Evolutionary conservation across 2,888 invertebrate species (phyloP), one percentile per base, ranked within the genome.

Genomic region (Microctonus hyperodae): DNA sequence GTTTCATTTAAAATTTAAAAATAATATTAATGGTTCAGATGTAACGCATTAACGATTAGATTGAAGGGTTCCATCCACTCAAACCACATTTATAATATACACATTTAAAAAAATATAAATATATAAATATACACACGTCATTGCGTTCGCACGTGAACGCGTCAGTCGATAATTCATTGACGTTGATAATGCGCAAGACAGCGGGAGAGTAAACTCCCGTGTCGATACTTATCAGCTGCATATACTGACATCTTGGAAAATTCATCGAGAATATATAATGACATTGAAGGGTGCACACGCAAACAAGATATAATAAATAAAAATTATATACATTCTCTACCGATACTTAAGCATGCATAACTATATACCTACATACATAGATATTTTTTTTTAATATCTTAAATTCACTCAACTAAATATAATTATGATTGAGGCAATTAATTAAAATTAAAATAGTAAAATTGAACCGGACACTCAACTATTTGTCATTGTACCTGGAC

Each of bases 21-120:
- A 76, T 75, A 73, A 78, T 76, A 80, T 78, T 78, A 76, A 78
- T 76, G 74, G 72, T 69, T 68, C 13, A 33, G 44, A 10, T 13
- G 31, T n/a, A 22, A 28, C 31, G n/a, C n/a, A 48, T 60, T 60
- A 60, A 50, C 33, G 56, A 56, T 20, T 28, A 11, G n/a, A 20
- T n/a, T 37, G 40, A 60, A 50, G 60, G 28, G 31, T 28, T 11
- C 11, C 48, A 48, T 28, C 16, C 16, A 13, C 50, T 6, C 2
- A 25, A 3, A 51, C 51, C 28, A 51, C 16, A 16, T 44, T 16
- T 16, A 20, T 44, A n/a, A 44, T 20, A 44, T 16, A 6, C 7
- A n/a, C 7, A n/a, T n/a, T 16, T n/a, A 44, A 6, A 6, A 16
- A n/a, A 16, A n/a, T n/a, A 44, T n/a, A 44, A 40, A n/a, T 28